These are phyloP conservation scores for Cardiocondyla obscurior DNA, from an alignment of 1,140 invertebrate species.

Conservation along the genomic window DNA sequence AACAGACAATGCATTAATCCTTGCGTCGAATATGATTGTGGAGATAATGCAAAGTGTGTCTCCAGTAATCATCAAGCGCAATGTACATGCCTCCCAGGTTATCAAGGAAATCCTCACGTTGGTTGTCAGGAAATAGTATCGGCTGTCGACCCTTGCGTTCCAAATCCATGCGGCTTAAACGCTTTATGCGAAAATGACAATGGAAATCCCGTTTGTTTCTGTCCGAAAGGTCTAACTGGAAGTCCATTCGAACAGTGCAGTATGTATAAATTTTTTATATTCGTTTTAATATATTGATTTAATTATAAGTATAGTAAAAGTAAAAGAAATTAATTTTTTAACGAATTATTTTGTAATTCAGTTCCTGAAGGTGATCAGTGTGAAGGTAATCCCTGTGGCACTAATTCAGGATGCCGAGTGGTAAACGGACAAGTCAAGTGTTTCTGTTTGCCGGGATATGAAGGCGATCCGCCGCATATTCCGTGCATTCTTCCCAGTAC, in stretches of 20 bases:
- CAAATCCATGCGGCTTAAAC: constrained; percentile 93
- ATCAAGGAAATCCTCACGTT: constrained; percentile 91
- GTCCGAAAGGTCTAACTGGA: constrained; percentile 94
- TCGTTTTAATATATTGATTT: neutral
- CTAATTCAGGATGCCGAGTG: constrained; percentile 91
- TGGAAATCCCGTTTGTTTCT: constrained; percentile 94
- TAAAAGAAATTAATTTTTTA: neutral
- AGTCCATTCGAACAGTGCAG: constrained; percentile 96
- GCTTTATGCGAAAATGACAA: constrained; percentile 94
- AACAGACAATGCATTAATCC: constrained; percentile 93
- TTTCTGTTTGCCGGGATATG: constrained; percentile 94
- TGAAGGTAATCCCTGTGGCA: constrained; percentile 92
- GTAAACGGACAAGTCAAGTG: constrained; percentile 89
- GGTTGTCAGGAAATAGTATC: constrained; percentile 86
- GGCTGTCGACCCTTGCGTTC: constrained; percentile 89
- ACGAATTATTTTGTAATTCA: constrained; percentile 74
- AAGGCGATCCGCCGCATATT: constrained; percentile 91
- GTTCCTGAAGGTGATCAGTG: constrained; percentile 95
- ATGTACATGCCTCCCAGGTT: constrained; percentile 91
- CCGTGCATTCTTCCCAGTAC: constrained; percentile 88
- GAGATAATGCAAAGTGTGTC: constrained; percentile 92
- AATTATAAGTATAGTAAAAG: neutral
- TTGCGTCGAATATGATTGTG: constrained; percentile 92
- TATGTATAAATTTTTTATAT: constrained; percentile 85
- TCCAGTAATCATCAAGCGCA: constrained; percentile 90